Conservation (phyloP, 2,113 vertebrate species). For the Eptesicus fuscus region DNA sequence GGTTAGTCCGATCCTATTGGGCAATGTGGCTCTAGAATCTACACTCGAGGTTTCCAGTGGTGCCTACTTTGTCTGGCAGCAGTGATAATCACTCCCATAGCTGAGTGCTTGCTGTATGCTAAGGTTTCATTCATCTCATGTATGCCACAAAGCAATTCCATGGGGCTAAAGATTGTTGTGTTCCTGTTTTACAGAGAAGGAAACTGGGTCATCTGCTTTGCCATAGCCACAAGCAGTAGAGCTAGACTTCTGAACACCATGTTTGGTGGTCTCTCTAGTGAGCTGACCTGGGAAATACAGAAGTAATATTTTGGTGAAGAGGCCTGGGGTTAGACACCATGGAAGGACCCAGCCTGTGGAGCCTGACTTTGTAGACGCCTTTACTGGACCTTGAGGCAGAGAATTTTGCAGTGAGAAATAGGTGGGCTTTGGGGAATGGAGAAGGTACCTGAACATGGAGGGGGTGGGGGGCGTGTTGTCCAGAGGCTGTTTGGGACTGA, state of each 20-base stretch:
- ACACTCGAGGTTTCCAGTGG: neutral
- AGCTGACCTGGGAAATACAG: neutral
- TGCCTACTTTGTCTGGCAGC: neutral
- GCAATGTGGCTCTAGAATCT: neutral
- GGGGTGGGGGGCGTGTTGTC: neutral
- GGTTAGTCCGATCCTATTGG: neutral
- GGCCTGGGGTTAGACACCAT: neutral
- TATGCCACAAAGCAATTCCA: neutral
- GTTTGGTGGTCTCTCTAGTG: neutral
- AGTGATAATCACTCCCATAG: neutral
- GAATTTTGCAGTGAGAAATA: neutral
- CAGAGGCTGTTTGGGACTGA: neutral
- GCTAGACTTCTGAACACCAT: neutral
- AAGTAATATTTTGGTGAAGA: neutral
- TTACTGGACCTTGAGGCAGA: neutral
- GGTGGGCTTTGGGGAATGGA: neutral
- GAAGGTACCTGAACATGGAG: neutral
- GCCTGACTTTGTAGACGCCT: neutral
- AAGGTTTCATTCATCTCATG: slow-evolving; percentile 15
- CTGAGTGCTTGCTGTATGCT: neutral
- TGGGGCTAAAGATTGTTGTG: neutral
- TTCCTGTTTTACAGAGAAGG: neutral
- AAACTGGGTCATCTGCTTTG: neutral
- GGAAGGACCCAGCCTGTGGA: neutral
- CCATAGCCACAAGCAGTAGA: neutral